Evolutionary conservation across 2,113 vertebrate genomes (phyloP), one percentile per base, ranked within the genome.

Genomic region (Neotragus moschatus): DNA sequence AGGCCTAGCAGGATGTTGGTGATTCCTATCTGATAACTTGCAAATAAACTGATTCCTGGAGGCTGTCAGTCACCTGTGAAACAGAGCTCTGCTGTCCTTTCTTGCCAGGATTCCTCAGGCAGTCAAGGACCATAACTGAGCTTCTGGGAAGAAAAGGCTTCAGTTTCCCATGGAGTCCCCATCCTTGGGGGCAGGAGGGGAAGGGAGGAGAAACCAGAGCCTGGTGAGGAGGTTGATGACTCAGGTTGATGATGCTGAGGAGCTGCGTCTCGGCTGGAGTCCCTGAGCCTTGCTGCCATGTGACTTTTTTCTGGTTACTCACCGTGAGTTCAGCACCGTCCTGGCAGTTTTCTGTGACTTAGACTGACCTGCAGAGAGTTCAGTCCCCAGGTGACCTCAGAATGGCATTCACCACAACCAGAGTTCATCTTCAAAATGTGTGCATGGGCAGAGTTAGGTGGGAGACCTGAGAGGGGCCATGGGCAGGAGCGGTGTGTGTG

Each of bases 341-440:
- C 43, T 39, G 53, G 30, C 23, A 53, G 0, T 3, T 80, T 91
- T 91, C 86, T 77, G 80, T 90, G 47, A 2, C 58, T 92, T 91
- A 77, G 30, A 70, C n/a, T 77, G 70, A 73, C 36, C 51, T 6
- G 8, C 33, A n/a, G 16, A 96, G 84, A 39, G 8, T 23, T 33
- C 88, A 7, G 9, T 53, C 82, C 33, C 13, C 53, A 70, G 63
- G n/a, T 77, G 43, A 92, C 85, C 55, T 81, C 84, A 70, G 66
- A 95, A 51, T 56, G 81, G 60, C 81, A 90, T 80, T 86, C 90
- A 87, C 14, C 8, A 1, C 16, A 61, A 36, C 28, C 49, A 93
- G 81, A 88, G 60, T 95, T 92, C 47, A 53, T 81, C 77, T 94
- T 89, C 87, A 89, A 92, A 89, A 53, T 23, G n/a, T 70, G 43